Base-by-base conservation (phyloP, 2,797 vertebrate genomes). In the Podarcis lilfordi region DNA sequence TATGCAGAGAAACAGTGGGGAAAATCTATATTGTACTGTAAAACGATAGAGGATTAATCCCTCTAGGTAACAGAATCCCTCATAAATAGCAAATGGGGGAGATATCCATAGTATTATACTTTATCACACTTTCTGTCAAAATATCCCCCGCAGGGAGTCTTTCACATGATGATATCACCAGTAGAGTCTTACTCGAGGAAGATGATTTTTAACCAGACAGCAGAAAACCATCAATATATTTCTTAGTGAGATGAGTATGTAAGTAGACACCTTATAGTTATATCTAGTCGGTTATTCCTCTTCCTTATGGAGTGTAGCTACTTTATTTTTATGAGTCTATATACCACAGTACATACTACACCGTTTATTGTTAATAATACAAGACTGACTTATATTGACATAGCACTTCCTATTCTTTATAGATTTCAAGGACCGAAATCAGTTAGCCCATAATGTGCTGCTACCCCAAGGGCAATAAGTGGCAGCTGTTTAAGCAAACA, bases 61-160 rank as follows among this genome's bases (percentile, higher is more conserved):
- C 92, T 88, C 82, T 50, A 15, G 93, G 92, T 89, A 85, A 86
- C 86, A 86, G 37, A 94, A 94, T 91, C 86, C 89, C 89, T 81
- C 87, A 79, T 86, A 93, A 94, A 91, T 89, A 55, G 17, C 86
- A 91, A 91, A 91, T 2, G 76, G 91, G 71, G 85, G 68, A 29
- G 4, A 9, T 90, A 90, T 86, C 91, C 79, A 59, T 82, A 85
- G 76, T 40, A 71, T 78, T 90, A 9, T 77, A 86, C 89, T 95
- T 94, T 94, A 95, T 95, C 95, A 80, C 77, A 8, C 25, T 90
- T 90, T 85, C 92, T 96, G 94, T 96, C 94, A 96, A 94, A 95
- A 95, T 82, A 95, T 86, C 90, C 96, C 95, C 94, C 90, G 88
- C 90, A 90, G 92, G 85, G 85, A 95, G 91, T 94, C 91, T 93